These are phyloP conservation scores for Brachyptera putata DNA, from an alignment of 2,888 invertebrate species.

Conservation along the genomic window DNA sequence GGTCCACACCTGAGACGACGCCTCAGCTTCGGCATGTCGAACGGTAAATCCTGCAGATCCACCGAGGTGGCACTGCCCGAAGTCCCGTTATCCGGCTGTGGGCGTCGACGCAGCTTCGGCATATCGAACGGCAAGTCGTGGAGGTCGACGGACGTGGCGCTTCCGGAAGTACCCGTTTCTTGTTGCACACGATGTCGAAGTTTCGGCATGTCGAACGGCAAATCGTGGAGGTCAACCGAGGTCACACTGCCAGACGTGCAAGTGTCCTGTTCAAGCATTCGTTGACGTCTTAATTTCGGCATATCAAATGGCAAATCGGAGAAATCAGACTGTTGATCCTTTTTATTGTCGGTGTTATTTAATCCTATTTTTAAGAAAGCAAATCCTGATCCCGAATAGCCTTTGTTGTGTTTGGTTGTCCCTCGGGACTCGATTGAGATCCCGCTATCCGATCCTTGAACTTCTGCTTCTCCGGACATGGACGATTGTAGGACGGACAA, in stretches of 20 bases:
- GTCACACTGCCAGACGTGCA: constrained; percentile 17
- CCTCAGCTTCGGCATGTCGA: constrained; percentile 87
- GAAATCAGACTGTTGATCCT: constrained; percentile 50
- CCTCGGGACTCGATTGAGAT: constrained; percentile 82
- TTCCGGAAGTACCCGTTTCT: constrained; percentile 42
- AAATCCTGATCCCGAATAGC: constrained; percentile 50
- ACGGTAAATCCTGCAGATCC: constrained; percentile 77
- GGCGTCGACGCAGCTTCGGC: constrained; percentile 73
- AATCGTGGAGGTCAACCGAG: constrained; percentile 48
- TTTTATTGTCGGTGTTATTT: constrained; percentile 14
- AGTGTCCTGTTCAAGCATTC: constrained; percentile 10
- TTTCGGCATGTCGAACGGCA: constrained; percentile 89
- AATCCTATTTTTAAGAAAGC: too few species aligned
- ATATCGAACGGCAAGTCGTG: constrained; percentile 80
- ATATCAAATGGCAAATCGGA: constrained; percentile 85
- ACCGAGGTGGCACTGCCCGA: constrained; percentile 63
- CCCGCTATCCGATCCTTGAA: constrained; percentile 83
- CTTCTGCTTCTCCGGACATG: constrained; percentile 62
- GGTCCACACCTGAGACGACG: constrained; percentile 60
- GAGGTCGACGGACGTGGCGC: constrained; percentile 35
- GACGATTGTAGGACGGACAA: constrained; percentile 58
- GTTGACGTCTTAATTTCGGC: constrained; percentile 77
- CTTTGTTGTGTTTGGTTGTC: constrained; percentile 64
- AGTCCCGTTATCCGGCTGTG: constrained; percentile 48
- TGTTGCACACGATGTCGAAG: constrained; percentile 60